Conservation (phyloP, 2,797 vertebrate genomes). For the Petrocephalus schoutedeni region DNA sequence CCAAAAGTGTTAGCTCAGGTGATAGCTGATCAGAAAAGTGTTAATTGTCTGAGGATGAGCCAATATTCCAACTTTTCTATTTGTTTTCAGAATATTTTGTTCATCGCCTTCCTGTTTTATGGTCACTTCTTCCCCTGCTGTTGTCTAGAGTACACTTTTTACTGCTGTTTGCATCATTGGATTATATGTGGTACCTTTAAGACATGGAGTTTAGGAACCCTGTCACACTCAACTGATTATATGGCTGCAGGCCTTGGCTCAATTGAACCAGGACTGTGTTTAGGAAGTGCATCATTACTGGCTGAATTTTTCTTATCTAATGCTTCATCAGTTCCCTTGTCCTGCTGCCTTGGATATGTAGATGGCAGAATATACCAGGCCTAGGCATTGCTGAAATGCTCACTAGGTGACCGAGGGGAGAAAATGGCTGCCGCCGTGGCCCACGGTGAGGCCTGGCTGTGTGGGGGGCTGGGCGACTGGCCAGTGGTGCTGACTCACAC, state of each 20-base stretch:
- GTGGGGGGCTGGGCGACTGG: neutral
- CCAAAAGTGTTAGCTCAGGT: neutral
- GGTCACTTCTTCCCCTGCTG: neutral
- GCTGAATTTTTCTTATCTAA: neutral
- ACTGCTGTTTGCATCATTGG: neutral
- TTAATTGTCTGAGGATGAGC: neutral
- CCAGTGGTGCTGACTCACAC: slow-evolving; percentile 11
- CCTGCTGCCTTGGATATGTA: neutral
- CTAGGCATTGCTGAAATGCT: neutral
- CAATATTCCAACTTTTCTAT: neutral
- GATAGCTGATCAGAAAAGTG: neutral
- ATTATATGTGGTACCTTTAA: neutral
- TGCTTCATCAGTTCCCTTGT: neutral
- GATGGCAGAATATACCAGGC: neutral
- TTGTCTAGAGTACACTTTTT: neutral
- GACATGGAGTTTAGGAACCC: neutral
- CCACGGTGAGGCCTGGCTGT: neutral
- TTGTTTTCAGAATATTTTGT: neutral
- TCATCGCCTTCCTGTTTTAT: neutral
- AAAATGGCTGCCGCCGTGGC: neutral
- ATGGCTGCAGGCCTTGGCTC: neutral
- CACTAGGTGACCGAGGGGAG: neutral
- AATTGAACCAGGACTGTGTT: neutral
- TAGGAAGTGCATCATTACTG: neutral
- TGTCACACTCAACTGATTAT: neutral